phyloP scores from a whole-genome alignment of 2,888 invertebrate genomes.

The Himalopsyche tibetana region DNA sequence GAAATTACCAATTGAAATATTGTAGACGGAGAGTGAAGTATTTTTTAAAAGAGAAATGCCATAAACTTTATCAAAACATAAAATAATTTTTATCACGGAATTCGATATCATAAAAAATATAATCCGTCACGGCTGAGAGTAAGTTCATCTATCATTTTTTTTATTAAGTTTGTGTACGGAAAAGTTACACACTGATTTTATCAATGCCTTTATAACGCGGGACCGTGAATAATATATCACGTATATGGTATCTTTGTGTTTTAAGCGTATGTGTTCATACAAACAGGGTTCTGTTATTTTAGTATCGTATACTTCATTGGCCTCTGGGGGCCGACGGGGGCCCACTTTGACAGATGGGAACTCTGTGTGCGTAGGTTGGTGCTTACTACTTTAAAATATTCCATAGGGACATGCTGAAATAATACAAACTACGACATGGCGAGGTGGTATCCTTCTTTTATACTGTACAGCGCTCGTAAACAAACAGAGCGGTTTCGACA shows the following conservation, averaged over 20 bases:
- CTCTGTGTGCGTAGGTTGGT: constrained; percentile 44
- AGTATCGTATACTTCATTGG: constrained; percentile 60
- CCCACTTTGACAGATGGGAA: constrained; percentile 56
- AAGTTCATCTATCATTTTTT: constrained; percentile 17
- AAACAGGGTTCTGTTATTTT: constrained; percentile 60
- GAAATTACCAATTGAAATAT: no score
- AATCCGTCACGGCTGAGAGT: not conserved
- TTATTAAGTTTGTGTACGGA: constrained; percentile 1
- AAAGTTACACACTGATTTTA: constrained; percentile 42
- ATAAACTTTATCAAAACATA: no score
- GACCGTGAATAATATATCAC: constrained; percentile 5
- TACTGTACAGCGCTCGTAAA: constrained; percentile 1
- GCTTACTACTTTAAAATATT: constrained; percentile 42
- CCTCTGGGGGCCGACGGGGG: constrained; percentile 54
- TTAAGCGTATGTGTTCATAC: constrained; percentile 43
- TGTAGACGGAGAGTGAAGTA: no score
- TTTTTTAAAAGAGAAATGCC: no score
- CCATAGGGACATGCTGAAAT: constrained; percentile 32
- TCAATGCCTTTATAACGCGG: constrained; percentile 37
- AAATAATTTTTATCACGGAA: no score
- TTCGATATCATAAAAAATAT: no score
- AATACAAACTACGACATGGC: constrained; percentile 42
- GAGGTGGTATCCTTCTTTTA: constrained; percentile 31
- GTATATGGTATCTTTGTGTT: constrained; percentile 24
- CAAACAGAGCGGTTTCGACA: constrained; percentile 17